Percentiles rank a stretch among this genome's conserved stretches.
phyloP scores from a whole-genome alignment of 2,888 invertebrate species.

The Drosophila diplacantha region DNA sequence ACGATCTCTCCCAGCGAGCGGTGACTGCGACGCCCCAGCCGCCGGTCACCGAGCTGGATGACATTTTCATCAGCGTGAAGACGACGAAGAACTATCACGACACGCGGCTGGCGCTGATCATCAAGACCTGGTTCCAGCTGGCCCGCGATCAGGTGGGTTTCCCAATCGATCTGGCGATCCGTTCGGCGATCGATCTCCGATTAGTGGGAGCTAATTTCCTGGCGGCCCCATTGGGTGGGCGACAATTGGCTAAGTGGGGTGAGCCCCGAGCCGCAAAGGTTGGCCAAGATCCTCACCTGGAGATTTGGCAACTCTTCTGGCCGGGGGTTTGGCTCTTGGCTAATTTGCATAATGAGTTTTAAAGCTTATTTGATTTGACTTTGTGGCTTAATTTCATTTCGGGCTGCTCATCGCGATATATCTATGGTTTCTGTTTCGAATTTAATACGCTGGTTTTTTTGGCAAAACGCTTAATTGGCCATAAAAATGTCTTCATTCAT shows the following conservation, averaged over 20 bases:
- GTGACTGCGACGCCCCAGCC: slow-evolving; percentile 79
- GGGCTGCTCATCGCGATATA: slow-evolving; percentile 44
- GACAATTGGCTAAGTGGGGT: slow-evolving; percentile 52
- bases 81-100: slow-evolving; percentile 93
- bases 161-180: slow-evolving; percentile 10
- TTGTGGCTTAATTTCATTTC: slow-evolving; percentile 23
- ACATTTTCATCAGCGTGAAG: slow-evolving; percentile 97
- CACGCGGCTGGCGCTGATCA: slow-evolving; percentile 89
- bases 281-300: slow-evolving; percentile 29
- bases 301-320: slow-evolving; percentile 23
- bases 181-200: slow-evolving; percentile 14
- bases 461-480: slow-evolving; percentile 62
- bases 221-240: slow-evolving; percentile 45
- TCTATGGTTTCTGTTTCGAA: slow-evolving; percentile 61
- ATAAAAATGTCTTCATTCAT: slow-evolving; percentile 72
- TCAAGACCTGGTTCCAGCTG: slow-evolving; percentile 96
- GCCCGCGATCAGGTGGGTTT: slow-evolving; percentile 91
- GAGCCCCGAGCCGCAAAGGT: slow-evolving; percentile 46
- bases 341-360: slow-evolving; percentile 72
- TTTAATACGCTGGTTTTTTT: slow-evolving; percentile 41
- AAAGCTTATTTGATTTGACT: slow-evolving; percentile 69
- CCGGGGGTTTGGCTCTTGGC: slow-evolving; percentile 17
- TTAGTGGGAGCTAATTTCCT: slow-evolving; percentile 51
- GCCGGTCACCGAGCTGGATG: slow-evolving; percentile 85
- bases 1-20: slow-evolving; percentile 76